Conservation (phyloP, 2,888 invertebrate species). For the Ochropleura leucogaster region DNA sequence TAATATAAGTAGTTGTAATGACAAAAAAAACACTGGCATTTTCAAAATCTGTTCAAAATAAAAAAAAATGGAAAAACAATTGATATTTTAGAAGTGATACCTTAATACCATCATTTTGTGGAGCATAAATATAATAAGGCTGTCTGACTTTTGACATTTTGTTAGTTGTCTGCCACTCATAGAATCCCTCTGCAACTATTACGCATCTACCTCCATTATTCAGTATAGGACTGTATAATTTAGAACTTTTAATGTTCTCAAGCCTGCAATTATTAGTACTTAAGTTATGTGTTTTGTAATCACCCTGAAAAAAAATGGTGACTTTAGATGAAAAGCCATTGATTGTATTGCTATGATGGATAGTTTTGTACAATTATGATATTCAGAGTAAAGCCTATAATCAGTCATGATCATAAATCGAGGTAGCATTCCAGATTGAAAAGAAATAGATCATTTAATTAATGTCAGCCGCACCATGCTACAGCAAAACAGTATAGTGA, state of each 20-base stretch:
- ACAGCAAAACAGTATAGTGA: too few relatives aligned
- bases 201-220: constrained; percentile 94
- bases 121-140: constrained; percentile 93
- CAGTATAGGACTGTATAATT: constrained; percentile 92
- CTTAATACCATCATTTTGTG: constrained; percentile 88
- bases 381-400: too few relatives aligned
- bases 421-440: too few relatives aligned
- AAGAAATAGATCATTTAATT: too few relatives aligned
- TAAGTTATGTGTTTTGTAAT: constrained; percentile 92
- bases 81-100: constrained; percentile 71
- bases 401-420: too few relatives aligned
- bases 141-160: constrained; percentile 91
- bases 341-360: too few relatives aligned
- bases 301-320: constrained; percentile 84
- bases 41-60: background rate
- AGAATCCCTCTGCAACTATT: constrained; percentile 95
- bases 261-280: constrained; percentile 95
- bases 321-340: too few relatives aligned
- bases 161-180: constrained; percentile 94
- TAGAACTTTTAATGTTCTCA: constrained; percentile 93
- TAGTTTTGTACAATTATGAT: too few relatives aligned
- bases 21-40: background rate
- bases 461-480: too few relatives aligned
- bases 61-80: too few relatives aligned
- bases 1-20: too few relatives aligned